These are phyloP conservation scores for Myocastor coypus DNA, from an alignment of 2,113 vertebrate genomes.

Conservation along the genomic window DNA sequence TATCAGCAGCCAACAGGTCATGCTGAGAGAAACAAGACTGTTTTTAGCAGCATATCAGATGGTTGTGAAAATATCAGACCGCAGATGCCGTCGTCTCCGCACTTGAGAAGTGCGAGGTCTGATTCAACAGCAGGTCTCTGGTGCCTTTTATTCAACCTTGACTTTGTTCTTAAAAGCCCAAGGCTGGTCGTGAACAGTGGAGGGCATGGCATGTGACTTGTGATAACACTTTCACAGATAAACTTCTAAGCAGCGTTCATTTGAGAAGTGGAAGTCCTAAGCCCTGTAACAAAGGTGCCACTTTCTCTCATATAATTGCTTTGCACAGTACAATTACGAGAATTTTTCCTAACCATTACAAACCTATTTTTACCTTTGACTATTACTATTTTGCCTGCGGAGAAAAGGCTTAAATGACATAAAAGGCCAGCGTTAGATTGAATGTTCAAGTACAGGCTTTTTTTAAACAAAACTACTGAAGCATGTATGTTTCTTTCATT, in stretches of 20 bases:
- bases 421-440: constrained; percentile 38
- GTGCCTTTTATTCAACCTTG: not conserved
- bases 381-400: constrained; percentile 12
- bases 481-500: not conserved
- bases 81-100: not conserved
- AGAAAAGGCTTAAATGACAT: not conserved
- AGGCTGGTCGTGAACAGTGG: not conserved
- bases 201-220: not conserved
- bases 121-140: not conserved
- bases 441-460: constrained; percentile 6
- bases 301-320: not conserved
- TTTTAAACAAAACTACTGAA: constrained; percentile 58
- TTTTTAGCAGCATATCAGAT: not conserved
- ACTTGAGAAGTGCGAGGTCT: not conserved
- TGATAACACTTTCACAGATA: not conserved
- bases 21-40: not conserved
- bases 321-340: constrained; percentile 1
- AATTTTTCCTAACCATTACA: not conserved
- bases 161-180: not conserved
- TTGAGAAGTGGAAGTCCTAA: not conserved
- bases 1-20: not conserved
- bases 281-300: not conserved
- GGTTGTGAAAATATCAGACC: not conserved
- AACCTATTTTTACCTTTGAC: constrained; percentile 38
- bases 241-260: not conserved